These are phyloP conservation scores for Phoxinus phoxinus DNA, from an alignment of 2,113 vertebrate species.

Conservation along the genomic window DNA sequence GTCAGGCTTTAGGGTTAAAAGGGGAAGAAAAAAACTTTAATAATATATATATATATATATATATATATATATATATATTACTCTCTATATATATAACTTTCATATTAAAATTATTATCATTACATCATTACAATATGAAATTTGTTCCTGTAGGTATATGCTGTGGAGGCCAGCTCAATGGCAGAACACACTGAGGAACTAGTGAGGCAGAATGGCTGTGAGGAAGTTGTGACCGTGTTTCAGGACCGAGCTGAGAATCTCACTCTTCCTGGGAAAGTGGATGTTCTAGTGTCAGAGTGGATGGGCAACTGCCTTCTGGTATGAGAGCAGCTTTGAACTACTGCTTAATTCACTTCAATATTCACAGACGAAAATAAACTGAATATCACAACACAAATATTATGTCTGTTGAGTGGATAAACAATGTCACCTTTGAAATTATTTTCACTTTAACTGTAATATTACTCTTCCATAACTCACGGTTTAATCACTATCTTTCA, in stretches of 20 bases:
- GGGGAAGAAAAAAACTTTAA: no score
- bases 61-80: no score
- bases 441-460: conserved; percentile 15
- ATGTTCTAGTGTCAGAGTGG: conserved; percentile 84
- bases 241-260: conserved; percentile 80
- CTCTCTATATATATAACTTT: no score
- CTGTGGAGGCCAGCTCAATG: conserved; percentile 83
- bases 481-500: conserved; percentile 36
- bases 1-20: no score
- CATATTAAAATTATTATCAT: no score
- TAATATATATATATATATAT: no score
- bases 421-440: neutral
- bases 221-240: conserved; percentile 74
- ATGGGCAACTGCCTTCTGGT: conserved; percentile 87
- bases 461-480: neutral
- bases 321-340: conserved; percentile 44
- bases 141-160: conserved; percentile 77
- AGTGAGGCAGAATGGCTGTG: conserved; percentile 77
- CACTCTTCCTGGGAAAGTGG: conserved; percentile 78
- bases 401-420: neutral
- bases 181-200: conserved; percentile 78
- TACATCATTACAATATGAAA: no score
- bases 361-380: neutral
- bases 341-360: neutral
- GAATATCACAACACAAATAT: neutral